Evolutionary conservation across 1,140 invertebrate species (phyloP).

Genomic region (Argopecten irradians): DNA sequence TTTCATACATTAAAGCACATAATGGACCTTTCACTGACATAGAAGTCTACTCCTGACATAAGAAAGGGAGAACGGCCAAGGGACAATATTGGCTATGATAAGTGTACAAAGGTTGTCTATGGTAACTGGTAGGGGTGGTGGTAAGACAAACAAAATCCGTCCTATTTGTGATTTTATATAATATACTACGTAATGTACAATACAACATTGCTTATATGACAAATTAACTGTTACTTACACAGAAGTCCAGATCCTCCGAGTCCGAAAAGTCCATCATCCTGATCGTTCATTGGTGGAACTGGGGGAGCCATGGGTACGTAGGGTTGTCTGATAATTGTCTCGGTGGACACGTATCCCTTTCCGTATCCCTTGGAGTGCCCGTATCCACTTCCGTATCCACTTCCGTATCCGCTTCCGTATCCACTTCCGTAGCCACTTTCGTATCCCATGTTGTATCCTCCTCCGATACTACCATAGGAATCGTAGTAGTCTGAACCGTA

Average conservation of each 20-base stretch:
- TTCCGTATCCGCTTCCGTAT: background rate
- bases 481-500: background rate
- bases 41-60: too few relatives aligned
- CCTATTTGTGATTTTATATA: too few relatives aligned
- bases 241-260: background rate
- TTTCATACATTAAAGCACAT: too few relatives aligned
- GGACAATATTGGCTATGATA: too few relatives aligned
- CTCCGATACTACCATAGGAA: background rate
- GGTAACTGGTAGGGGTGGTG: too few relatives aligned
- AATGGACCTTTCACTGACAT: too few relatives aligned
- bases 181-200: too few relatives aligned
- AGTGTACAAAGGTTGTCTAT: too few relatives aligned
- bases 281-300: background rate
- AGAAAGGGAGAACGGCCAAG: too few relatives aligned
- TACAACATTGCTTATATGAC: background rate
- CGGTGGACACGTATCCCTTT: constrained; percentile 4
- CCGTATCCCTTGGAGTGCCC: background rate
- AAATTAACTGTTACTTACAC: background rate
- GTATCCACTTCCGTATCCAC: background rate
- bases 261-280: background rate
- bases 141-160: too few relatives aligned
- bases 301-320: background rate
- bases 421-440: background rate
- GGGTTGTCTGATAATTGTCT: background rate
- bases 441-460: background rate